Conservation (phyloP, 1,140 invertebrate genomes). For the Euura lappo region DNA sequence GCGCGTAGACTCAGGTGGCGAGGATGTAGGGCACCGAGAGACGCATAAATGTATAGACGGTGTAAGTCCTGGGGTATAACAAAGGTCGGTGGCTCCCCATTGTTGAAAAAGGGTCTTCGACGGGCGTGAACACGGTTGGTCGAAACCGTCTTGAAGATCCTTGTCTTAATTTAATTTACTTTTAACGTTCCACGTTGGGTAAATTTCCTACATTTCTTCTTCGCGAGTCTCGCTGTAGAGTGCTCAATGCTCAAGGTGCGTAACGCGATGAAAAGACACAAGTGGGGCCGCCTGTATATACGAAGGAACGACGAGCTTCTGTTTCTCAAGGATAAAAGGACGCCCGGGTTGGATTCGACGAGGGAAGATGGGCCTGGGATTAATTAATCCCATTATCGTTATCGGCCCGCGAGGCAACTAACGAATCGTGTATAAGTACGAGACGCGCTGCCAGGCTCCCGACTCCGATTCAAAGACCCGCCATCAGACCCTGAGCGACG, state of each 20-base stretch:
- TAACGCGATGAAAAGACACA: too few species aligned
- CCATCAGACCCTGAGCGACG: background rate
- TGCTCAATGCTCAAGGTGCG: too few species aligned
- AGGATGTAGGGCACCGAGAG: background rate
- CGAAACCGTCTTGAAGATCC: conserved; percentile 11
- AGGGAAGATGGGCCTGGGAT: background rate
- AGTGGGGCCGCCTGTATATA: too few species aligned
- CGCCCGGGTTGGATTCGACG: background rate
- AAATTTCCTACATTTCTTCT: conserved; percentile 11
- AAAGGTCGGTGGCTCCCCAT: too few species aligned
- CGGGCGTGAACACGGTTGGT: background rate
- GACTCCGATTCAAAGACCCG: too few species aligned
- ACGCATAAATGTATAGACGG: background rate
- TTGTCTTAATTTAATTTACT: conserved; percentile 13
- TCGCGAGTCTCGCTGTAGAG: background rate
- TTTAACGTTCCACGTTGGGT: background rate
- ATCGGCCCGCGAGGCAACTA: background rate
- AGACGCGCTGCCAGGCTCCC: too few species aligned
- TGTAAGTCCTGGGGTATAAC: background rate
- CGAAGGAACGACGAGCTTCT: background rate
- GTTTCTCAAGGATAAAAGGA: background rate
- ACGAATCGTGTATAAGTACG: too few species aligned
- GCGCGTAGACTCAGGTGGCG: background rate
- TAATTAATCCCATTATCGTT: conserved; percentile 12
- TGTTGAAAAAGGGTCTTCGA: too few species aligned